Evolutionary conservation across 2,797 vertebrate species (phyloP), one percentile per base, ranked within the genome.

Genomic region (Hozukius guyotensis): DNA sequence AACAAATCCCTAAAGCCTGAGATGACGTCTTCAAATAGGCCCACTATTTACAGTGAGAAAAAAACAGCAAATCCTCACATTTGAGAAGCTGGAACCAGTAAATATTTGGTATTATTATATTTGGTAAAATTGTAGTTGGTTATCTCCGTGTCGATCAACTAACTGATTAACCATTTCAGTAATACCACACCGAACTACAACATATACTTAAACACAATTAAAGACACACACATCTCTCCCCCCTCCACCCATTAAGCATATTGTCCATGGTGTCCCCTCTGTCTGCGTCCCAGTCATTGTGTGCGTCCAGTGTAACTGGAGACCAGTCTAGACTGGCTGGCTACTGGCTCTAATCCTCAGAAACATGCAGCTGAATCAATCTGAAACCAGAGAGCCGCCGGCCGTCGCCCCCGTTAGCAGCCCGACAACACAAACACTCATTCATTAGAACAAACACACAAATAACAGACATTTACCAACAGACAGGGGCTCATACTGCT

Each of bases 261-360:
- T 89, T 92, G 88, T 92, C 84, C 82, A 86, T 52, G 77, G 83
- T 89, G 90, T 92, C 85, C 83, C 74, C 73, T 66, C 84, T 68
- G 81, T 89, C 84, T 81, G 79, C 27, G 74, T 94, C 91, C 75
- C 92, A 93, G 93, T 96, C 95, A 96, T 97, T 97, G 97, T 97
- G 95, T 96, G 93, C 87, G 90, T 95, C 96, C 96, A 94, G 94
- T 96, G 97, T 96, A 97, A 98, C 96, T 93, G 96, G 97, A 97
- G 96, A 96, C 91, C 93, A 95, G 97, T 99, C 98, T 98, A 99
- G 98, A 99, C 97, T 97, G 95, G 96, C 95, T 90, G 98, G 97
- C 98, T 99, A 96, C 97, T 94, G 91, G 88, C 93, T 91, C 94
- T 99, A 99, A 99, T 98, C 97, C 97, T 92, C 92, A 92, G 94